phyloP scores from a whole-genome alignment of 2,888 invertebrate genomes.

The Rhagophthalmus giganteus region DNA sequence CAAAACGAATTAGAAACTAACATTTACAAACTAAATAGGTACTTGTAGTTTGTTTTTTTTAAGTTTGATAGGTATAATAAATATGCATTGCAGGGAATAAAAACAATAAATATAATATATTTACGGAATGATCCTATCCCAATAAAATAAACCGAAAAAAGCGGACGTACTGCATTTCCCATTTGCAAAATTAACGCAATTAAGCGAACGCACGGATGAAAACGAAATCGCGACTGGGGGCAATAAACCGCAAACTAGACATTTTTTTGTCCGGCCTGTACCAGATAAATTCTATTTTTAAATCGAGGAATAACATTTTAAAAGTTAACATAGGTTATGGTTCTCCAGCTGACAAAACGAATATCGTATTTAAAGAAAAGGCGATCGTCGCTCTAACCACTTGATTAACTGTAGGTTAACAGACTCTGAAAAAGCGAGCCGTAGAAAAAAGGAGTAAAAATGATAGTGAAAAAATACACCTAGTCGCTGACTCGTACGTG shows the following conservation, averaged over 20 bases:
- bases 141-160: too few species aligned
- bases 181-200: too few species aligned
- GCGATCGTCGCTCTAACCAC: constrained; percentile 12
- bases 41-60: too few species aligned
- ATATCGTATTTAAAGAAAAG: constrained; percentile 12
- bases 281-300: constrained; percentile 49
- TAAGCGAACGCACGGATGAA: too few species aligned
- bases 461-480: constrained; percentile 38
- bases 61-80: too few species aligned
- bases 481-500: constrained; percentile 40
- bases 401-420: constrained; percentile 51
- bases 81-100: too few species aligned
- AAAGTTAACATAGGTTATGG: constrained; percentile 51
- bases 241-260: constrained; percentile 25
- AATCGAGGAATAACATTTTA: constrained; percentile 45
- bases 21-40: too few species aligned
- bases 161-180: too few species aligned
- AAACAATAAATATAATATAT: too few species aligned
- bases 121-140: too few species aligned
- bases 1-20: too few species aligned
- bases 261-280: constrained; percentile 19
- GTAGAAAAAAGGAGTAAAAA: constrained; percentile 53
- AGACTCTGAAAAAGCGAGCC: constrained; percentile 55
- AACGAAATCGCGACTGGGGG: constrained; percentile 9
- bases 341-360: constrained; percentile 43